Evolutionary conservation across 2,797 vertebrate species (phyloP).

Genomic region (Cirrhinus molitorella): DNA sequence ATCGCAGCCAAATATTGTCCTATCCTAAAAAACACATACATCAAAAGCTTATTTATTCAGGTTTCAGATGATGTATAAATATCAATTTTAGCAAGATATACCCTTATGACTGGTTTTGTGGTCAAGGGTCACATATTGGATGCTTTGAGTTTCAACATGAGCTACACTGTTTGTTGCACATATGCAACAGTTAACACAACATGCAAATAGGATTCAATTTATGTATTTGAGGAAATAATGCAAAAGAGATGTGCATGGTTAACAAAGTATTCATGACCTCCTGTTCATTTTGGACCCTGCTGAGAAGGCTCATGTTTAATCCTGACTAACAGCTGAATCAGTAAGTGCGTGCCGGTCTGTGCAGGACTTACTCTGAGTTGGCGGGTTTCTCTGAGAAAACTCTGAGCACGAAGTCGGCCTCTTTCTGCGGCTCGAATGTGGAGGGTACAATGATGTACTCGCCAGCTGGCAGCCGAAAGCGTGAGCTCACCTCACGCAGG

Average conservation of each 20-base stretch:
- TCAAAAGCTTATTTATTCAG: no score
- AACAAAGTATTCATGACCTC: neutral
- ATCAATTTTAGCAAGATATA: no score
- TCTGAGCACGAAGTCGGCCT: conserved; percentile 89
- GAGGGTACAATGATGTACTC: conserved; percentile 96
- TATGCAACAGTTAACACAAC: neutral
- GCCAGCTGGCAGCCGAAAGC: conserved; percentile 84
- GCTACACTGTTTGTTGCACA: neutral
- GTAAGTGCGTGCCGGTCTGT: neutral
- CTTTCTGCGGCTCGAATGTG: conserved; percentile 90
- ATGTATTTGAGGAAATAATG: neutral
- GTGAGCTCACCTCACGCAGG: conserved; percentile 91
- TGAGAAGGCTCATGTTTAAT: neutral
- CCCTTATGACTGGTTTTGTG: no score
- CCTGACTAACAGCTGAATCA: neutral
- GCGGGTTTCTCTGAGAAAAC: conserved; percentile 93
- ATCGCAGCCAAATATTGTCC: no score
- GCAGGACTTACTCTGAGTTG: conserved; percentile 82
- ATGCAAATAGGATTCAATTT: neutral
- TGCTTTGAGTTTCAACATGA: neutral
- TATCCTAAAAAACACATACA: no score
- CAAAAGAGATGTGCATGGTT: neutral
- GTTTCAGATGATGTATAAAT: no score
- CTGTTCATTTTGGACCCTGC: neutral
- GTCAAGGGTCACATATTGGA: neutral